Evolutionary conservation across 64 coral and sea anemone genomes (phyloP), one percentile per base, ranked within the genome.

Genomic region (Stichodactyla helianthus): DNA sequence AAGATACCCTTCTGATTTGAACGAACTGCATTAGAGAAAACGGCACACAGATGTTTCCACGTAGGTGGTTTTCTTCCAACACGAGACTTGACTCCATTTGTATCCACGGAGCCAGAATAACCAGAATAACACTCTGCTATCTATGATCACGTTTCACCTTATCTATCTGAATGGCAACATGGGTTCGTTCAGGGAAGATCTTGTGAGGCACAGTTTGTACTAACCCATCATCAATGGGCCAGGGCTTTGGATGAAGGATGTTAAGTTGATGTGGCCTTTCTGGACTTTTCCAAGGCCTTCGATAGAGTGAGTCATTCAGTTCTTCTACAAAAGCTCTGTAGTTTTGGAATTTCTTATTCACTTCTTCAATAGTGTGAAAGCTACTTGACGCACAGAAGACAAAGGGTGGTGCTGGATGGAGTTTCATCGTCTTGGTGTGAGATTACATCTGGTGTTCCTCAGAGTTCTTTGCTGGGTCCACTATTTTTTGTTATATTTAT

Each of bases 231-330:
- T 84, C 35, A 56, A 6, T 62, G 53, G 82, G 20, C 53, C 54
- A 52, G 2, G 67, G 68, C 68, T 35, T 74, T 87, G 64, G 68
- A 87, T 55, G 19, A 77, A 6, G 44, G 68, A 55, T 17, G 20
- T 26, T 67, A 77, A 55, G 68, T 87, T 26, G 58, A 62, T 54
- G 54, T 58, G 16, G 26, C 50, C 4, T 28, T 84, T 15, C 11
- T 84, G 18, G 82, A 84, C 54, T 84, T 84, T 58, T 57, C 86
- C 6, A 91, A 86, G 74, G 89, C 89, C 65, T 91, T 91, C 27
- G 83, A 91, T 86, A 76, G 54, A 54, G 89, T 85, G 57, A 27
- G 50, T 55, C 71, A 91, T 59, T 14, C 55, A 14, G 25, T 61
- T 4, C 22, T 93, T 13, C 23, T 89, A 65, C 23, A 84, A 0